Base-by-base conservation (phyloP, 2,113 vertebrate species). In the Vulpes ferrilata region DNA sequence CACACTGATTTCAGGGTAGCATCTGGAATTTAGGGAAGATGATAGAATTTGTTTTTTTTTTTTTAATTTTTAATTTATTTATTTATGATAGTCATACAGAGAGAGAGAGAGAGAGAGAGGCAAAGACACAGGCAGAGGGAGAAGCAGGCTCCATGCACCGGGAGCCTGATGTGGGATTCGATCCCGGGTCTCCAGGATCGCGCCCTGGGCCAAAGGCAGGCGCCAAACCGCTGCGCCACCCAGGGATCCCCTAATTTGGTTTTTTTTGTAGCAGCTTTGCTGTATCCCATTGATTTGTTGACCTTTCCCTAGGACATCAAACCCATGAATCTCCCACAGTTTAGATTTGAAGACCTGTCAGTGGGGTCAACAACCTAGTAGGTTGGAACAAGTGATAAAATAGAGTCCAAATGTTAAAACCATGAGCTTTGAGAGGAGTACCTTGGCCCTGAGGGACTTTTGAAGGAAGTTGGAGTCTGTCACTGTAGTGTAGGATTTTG, bases 21-120 rank as follows among this genome's bases (percentile, higher is more conserved):
- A 80, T 87, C 64, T 95, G 84, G 84, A 79, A 93, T 95, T 94
- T 91, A 96, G 67, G 69, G 55, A 93, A 95, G 38, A 80, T 95
- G 20, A 5, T 83, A 71, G 74, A 73, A 86, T 80, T 25, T 53
- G 60, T 2, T 88, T 93, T 43, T 79, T 55, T 76, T 43, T 79
- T 55, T 76, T 88, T 2, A 35, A 35, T 35, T 35, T 35, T 35
- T 35, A 2, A 2, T 35, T 35, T 35, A 35, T 35, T 35, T 35
- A 35, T 35, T 35, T 35, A 35, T 35, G 35, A 35, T 35, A 35
- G 35, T 35, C 35, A 35, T 35, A 35, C 35, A 35, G 35, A 35
- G 35, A 35, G 35, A 35, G 35, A 35, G 35, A 35, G 35, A 35
- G 35, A 35, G 35, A 35, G 35, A 35, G 35, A 35, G 35, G 35